These are phyloP conservation scores for Corvus cornix DNA, from an alignment of 2,113 vertebrate species.

Conservation along the genomic window DNA sequence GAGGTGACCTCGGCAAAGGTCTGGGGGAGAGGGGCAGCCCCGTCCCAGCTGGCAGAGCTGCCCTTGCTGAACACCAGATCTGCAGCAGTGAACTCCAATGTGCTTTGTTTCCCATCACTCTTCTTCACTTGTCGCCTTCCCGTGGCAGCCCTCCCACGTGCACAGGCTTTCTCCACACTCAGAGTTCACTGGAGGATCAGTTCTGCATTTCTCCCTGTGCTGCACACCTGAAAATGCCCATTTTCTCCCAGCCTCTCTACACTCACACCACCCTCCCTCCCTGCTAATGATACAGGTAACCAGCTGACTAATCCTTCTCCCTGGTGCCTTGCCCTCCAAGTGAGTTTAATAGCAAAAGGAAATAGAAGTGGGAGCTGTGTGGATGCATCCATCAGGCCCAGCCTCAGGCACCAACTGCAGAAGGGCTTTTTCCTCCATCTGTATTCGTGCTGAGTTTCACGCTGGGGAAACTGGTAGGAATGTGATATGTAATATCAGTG, in stretches of 20 bases:
- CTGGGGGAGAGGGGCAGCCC: not conserved
- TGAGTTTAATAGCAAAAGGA: not conserved
- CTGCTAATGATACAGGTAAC: not conserved
- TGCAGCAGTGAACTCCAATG: not conserved
- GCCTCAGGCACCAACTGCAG: not conserved
- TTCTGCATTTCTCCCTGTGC: not conserved
- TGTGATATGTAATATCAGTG: not conserved
- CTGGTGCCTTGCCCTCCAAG: not conserved
- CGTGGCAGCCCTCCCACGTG: fast-evolving
- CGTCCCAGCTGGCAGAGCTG: not conserved
- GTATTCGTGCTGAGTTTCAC: not conserved
- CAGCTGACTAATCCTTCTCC: not conserved
- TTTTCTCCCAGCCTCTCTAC: not conserved
- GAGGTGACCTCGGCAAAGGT: not conserved
- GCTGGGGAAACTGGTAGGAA: not conserved
- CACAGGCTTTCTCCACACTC: not conserved
- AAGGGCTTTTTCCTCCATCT: not conserved
- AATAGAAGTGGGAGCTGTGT: not conserved
- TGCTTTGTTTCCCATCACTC: not conserved
- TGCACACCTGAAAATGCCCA: not conserved
- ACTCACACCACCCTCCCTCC: not conserved
- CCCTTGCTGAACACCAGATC: not conserved
- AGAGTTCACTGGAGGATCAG: not conserved
- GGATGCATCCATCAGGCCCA: not conserved
- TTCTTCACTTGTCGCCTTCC: not conserved